Evolutionary conservation across 2,888 invertebrate genomes (phyloP).

Genomic region (Ariolimax columbianus): DNA sequence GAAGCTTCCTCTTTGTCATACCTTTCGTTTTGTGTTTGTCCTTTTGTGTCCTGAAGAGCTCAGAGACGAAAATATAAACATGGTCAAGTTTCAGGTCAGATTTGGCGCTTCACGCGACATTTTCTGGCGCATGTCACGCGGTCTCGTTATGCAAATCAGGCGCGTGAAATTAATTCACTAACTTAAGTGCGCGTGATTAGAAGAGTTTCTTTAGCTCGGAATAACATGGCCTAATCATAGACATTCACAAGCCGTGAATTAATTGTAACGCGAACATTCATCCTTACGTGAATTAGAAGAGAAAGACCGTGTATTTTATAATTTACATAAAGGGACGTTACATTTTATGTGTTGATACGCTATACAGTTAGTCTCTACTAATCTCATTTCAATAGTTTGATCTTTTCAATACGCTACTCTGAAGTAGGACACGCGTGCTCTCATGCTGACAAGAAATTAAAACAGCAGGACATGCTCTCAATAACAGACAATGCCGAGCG

Average conservation of each 20-base stretch:
- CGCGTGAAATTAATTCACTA: background rate
- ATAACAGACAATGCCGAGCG: no score
- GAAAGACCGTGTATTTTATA: background rate
- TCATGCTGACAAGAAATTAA: no score
- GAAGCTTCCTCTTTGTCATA: background rate
- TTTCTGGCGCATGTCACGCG: background rate
- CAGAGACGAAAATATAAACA: background rate
- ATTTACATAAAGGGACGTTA: background rate
- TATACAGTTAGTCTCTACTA: no score
- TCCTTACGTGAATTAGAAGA: background rate
- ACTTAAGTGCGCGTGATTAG: no score
- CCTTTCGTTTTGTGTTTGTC: background rate
- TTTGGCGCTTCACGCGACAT: background rate
- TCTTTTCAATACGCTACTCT: no score
- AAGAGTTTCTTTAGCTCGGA: background rate
- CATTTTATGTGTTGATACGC: background rate
- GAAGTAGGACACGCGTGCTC: no score
- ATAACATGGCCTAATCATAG: background rate
- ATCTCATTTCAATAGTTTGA: no score
- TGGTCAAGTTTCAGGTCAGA: background rate
- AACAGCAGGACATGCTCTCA: no score
- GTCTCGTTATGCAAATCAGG: constrained; percentile 9
- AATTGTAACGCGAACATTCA: background rate
- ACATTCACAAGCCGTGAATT: background rate
- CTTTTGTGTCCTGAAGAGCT: background rate